A percentile compares a stretch with the other conserved stretches of the same genome.
phyloP scores from a whole-genome alignment of 2,888 invertebrate genomes.

The Candidula unifasciata region DNA sequence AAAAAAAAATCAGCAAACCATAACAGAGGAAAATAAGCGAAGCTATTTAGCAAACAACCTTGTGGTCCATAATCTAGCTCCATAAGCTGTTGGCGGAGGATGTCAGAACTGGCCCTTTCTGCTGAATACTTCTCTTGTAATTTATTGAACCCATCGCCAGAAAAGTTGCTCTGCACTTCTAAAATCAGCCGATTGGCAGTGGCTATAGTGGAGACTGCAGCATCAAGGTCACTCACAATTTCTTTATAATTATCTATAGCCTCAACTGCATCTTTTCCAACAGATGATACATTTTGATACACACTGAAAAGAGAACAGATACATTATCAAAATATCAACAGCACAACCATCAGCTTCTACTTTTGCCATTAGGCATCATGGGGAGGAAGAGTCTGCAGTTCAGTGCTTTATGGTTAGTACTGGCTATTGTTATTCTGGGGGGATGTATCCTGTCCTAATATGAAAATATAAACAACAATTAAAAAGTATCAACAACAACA shows the following conservation, averaged over 20 bases:
- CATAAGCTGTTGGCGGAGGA: conserved; percentile 14
- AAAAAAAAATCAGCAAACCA: too few relatives aligned
- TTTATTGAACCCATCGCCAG: conserved; percentile 25
- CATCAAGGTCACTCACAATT: conserved; percentile 38
- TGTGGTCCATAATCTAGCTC: conserved; percentile 36
- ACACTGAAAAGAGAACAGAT: conserved; percentile 3
- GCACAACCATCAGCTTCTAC: too few relatives aligned
- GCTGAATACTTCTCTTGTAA: conserved; percentile 1
- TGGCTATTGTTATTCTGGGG: too few relatives aligned
- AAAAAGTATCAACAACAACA: too few relatives aligned
- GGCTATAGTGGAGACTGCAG: conserved; percentile 23
- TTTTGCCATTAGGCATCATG: too few relatives aligned
- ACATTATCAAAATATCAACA: not conserved
- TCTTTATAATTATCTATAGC: conserved; percentile 35
- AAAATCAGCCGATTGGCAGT: conserved; percentile 29
- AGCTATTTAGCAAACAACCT: conserved; percentile 18
- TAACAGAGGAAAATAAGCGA: not conserved
- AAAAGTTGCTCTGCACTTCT: conserved; percentile 21
- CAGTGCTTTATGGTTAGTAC: too few relatives aligned
- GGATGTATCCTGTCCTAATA: too few relatives aligned
- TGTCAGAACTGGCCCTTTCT: conserved; percentile 24
- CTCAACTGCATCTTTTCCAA: conserved; percentile 38
- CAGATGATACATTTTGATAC: conserved; percentile 24
- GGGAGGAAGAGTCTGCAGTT: too few relatives aligned
- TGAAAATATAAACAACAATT: too few relatives aligned